Evolutionary conservation across 2,797 vertebrate genomes (phyloP).

Genomic region (Allobates femoralis): DNA sequence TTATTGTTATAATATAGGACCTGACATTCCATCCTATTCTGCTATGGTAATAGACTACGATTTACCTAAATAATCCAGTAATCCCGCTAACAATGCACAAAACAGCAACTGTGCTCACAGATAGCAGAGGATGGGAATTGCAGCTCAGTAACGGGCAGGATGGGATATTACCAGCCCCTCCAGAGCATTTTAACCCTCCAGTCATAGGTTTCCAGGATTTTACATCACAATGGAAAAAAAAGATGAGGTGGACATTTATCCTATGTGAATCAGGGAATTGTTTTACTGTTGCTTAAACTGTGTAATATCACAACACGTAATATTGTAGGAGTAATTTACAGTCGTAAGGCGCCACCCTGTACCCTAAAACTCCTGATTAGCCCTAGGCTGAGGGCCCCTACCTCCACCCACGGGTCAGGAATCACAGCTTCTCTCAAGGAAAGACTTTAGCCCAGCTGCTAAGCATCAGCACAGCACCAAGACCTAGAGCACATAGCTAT

Average conservation of each 20-base stretch:
- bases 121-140: conserved; percentile 34
- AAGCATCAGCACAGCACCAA: too few relatives aligned
- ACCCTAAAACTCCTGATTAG: too few relatives aligned
- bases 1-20: conserved; percentile 25
- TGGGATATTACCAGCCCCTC: background rate
- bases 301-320: background rate
- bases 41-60: background rate
- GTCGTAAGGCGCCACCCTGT: background rate
- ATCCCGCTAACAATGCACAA: conserved; percentile 28
- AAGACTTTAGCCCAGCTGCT: too few relatives aligned
- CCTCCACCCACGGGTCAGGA: too few relatives aligned
- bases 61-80: conserved; percentile 1
- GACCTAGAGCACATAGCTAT: too few relatives aligned
- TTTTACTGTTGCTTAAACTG: background rate
- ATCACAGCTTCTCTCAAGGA: too few relatives aligned
- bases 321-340: background rate
- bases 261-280: background rate
- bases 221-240: background rate
- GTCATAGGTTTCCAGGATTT: background rate
- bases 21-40: conserved; percentile 13
- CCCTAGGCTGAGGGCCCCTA: too few relatives aligned
- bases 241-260: background rate
- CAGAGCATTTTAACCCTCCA: background rate
- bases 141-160: background rate
- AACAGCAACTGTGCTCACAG: conserved; percentile 3